Conservation (phyloP, 2,113 vertebrate species). For the Gopherus evgoodei region DNA sequence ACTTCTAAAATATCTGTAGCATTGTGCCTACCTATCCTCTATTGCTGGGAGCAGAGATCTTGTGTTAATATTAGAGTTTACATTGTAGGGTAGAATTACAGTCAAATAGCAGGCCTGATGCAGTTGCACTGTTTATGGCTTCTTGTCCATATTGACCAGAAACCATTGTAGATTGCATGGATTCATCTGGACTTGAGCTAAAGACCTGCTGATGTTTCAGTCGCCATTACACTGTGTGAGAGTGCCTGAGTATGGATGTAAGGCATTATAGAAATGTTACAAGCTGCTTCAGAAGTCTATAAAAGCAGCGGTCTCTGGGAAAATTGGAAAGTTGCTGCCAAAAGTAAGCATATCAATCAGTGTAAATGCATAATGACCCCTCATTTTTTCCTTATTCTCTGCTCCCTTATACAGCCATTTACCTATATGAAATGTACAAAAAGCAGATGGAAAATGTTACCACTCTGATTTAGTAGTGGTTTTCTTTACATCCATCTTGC, state of each 20-base stretch:
- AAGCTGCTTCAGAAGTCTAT: not conserved
- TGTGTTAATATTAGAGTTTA: not conserved
- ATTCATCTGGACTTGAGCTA: accelerated
- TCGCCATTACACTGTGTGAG: not conserved
- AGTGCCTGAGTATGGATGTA: not conserved
- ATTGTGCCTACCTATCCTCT: not conserved
- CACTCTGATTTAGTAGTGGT: not conserved
- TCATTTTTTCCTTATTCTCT: not conserved
- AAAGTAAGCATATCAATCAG: not conserved
- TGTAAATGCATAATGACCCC: not conserved
- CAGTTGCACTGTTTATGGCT: not conserved
- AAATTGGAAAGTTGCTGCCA: not conserved
- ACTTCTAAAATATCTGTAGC: not conserved
- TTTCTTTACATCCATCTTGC: not conserved
- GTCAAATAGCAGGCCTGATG: not conserved
- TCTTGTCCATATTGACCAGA: not conserved
- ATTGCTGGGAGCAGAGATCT: not conserved
- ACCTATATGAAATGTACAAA: not conserved
- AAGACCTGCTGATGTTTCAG: not conserved
- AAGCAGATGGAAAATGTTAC: not conserved
- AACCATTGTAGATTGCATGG: not conserved
- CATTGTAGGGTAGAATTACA: not conserved
- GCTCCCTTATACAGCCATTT: not conserved
- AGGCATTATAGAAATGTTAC: not conserved
- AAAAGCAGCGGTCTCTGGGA: not conserved